Evolutionary conservation across 2,113 vertebrate genomes (phyloP).

Genomic region (Apodemus sylvaticus): DNA sequence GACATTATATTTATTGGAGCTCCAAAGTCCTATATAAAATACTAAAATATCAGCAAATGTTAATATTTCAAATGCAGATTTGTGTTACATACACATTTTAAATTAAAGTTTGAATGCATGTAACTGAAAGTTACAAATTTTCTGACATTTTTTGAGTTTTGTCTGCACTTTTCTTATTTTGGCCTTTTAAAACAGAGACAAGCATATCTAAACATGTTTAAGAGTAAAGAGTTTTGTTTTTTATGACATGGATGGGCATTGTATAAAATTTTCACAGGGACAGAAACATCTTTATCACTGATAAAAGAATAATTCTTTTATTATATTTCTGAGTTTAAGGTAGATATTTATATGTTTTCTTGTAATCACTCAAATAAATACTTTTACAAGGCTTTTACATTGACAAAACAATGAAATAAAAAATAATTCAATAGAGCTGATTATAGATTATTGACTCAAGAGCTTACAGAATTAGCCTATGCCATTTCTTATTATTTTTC

Average conservation of each 20-base stretch:
- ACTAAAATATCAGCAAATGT: constrained; percentile 64
- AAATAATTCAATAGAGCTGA: neutral
- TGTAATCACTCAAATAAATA: constrained; percentile 37
- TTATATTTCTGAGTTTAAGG: neutral
- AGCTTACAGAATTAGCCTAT: neutral
- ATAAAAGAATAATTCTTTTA: constrained; percentile 8
- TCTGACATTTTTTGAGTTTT: neutral
- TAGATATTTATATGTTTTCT: neutral
- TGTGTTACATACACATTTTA: neutral
- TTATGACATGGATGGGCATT: neutral
- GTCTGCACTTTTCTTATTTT: neutral
- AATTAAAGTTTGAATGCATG: constrained; percentile 29
- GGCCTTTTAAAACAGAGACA: neutral
- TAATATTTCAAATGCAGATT: constrained; percentile 45
- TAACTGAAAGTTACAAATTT: constrained; percentile 33
- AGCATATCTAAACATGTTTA: neutral
- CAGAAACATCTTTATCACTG: neutral
- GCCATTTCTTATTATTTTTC: constrained; percentile 6
- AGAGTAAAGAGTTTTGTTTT: neutral
- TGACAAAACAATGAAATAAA: neutral
- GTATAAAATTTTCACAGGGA: neutral
- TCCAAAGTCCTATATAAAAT: neutral
- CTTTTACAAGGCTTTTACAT: constrained; percentile 4
- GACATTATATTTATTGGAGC: constrained; percentile 34
- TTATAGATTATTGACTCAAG: neutral